Conservation (phyloP, 2,113 vertebrate species). For the Anas platyrhynchos region DNA sequence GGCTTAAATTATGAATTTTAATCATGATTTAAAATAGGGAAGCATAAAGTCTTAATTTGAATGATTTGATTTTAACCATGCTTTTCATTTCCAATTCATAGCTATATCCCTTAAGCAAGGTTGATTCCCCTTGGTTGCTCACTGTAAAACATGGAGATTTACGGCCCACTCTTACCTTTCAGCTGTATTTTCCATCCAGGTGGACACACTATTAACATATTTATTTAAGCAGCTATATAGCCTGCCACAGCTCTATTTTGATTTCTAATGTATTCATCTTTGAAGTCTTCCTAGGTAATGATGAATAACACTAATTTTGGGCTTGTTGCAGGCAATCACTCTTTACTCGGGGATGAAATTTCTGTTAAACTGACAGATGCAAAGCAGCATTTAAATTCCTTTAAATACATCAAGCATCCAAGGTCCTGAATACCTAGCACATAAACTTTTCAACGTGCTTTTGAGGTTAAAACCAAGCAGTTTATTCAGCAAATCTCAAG, state of each 20-base stretch:
- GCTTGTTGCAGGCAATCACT: not conserved
- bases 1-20: conserved; percentile 48
- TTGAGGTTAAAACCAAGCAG: not conserved
- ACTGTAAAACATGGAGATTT: not conserved
- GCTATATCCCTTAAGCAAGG: not conserved
- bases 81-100: conserved; percentile 40
- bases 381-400: not conserved
- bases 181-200: not conserved
- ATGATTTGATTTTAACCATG: conserved; percentile 34
- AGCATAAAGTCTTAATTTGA: conserved; percentile 6
- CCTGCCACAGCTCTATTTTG: not conserved
- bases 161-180: not conserved
- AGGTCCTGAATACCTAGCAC: not conserved
- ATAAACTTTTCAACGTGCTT: not conserved
- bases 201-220: not conserved
- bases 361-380: not conserved
- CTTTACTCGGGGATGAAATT: not conserved
- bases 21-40: not conserved
- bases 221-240: not conserved
- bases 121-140: not conserved
- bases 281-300: not conserved
- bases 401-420: not conserved
- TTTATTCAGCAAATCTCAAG: not conserved
- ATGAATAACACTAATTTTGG: not conserved
- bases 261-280: not conserved